Percentiles rank a stretch among this genome's conserved stretches.
Evolutionary conservation across 2,797 vertebrate species (phyloP).

Genomic region (Halcyon leucocephala): DNA sequence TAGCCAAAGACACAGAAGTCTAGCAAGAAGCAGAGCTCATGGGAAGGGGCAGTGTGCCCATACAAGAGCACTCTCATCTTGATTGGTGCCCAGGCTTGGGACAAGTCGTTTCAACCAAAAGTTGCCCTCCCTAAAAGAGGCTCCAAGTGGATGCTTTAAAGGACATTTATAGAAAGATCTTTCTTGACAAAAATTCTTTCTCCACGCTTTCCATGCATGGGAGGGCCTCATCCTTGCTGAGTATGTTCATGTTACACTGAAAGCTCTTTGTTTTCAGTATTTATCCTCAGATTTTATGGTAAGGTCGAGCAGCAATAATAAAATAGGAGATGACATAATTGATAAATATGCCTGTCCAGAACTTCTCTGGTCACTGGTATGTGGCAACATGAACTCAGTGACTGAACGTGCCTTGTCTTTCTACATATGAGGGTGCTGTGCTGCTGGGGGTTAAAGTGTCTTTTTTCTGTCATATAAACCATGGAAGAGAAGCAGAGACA

Average conservation of each 20-base stretch:
- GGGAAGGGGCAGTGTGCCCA: background rate
- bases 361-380: background rate
- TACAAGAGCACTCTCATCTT: background rate
- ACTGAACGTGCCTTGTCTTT: background rate
- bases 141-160: background rate
- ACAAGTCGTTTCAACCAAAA: background rate
- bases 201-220: background rate
- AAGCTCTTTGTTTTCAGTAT: background rate
- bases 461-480: background rate
- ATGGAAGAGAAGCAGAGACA: background rate
- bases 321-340: background rate
- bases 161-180: background rate
- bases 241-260: background rate
- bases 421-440: background rate
- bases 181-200: background rate
- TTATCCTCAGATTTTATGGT: background rate
- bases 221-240: background rate
- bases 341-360: fast-evolving
- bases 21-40: background rate
- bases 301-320: background rate
- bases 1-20: background rate
- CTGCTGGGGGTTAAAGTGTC: background rate
- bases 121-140: background rate
- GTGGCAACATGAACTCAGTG: background rate
- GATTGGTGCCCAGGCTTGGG: background rate